Percentiles rank a stretch among this genome's conserved stretches.
phyloP scores from a whole-genome alignment of 2,888 invertebrate species.

The Eupithecia exiguata region DNA sequence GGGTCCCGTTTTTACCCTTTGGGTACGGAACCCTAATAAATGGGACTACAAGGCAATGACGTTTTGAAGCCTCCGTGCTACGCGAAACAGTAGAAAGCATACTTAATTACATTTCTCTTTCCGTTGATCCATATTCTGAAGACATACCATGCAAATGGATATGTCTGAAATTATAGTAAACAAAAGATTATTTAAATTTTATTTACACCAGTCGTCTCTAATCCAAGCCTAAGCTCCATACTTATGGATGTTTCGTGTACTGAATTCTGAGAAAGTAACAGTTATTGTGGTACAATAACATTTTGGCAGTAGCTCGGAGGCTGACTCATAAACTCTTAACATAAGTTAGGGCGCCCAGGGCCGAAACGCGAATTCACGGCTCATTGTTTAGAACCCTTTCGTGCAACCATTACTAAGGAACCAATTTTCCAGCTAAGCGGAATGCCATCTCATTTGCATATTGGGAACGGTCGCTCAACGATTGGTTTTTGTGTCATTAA shows the following conservation, averaged over 20 bases:
- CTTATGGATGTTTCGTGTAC: constrained; percentile 31
- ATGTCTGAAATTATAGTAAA: constrained; percentile 23
- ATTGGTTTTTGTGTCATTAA: constrained; percentile 1
- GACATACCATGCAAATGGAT: constrained; percentile 17
- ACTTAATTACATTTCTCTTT: not conserved
- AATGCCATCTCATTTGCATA: constrained; percentile 20
- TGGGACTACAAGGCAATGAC: not conserved
- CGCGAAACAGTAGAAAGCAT: not conserved
- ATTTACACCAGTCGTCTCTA: constrained; percentile 29
- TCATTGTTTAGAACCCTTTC: constrained; percentile 28
- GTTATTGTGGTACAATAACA: constrained; percentile 45
- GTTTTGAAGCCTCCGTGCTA: not conserved
- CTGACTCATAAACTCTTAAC: constrained; percentile 49
- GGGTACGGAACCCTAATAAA: no score
- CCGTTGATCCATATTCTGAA: constrained; percentile 11
- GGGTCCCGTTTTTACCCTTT: no score
- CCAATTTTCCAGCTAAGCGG: constrained; percentile 16
- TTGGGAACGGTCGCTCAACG: not conserved
- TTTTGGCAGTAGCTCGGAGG: constrained; percentile 45
- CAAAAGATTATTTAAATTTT: constrained; percentile 37
- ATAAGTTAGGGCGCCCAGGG: constrained; percentile 38
- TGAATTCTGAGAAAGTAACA: constrained; percentile 34
- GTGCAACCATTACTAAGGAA: constrained; percentile 27
- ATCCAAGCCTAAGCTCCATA: constrained; percentile 28
- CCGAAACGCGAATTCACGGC: constrained; percentile 21